These are phyloP conservation scores for Manis javanica DNA, from an alignment of 2,797 vertebrate genomes.

Conservation along the genomic window DNA sequence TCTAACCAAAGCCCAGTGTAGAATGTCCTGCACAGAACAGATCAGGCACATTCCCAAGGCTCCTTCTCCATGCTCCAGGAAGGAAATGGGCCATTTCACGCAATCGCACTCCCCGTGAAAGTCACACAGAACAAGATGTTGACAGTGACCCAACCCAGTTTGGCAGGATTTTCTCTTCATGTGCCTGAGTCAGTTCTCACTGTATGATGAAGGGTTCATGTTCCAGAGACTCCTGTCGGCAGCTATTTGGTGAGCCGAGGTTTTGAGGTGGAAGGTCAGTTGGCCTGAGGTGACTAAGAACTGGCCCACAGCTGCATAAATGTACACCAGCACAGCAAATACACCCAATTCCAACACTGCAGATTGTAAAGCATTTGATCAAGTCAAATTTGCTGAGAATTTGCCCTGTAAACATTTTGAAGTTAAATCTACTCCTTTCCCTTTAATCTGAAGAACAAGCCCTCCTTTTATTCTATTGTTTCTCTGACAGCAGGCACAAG, in stretches of 20 bases:
- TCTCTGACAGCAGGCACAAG: neutral
- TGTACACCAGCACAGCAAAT: neutral
- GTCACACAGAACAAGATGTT: neutral
- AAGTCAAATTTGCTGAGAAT: conserved; percentile 38
- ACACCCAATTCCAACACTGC: neutral
- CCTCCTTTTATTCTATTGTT: neutral
- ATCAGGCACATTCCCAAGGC: neutral
- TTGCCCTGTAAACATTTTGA: neutral
- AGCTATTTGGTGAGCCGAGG: neutral
- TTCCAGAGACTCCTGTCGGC: neutral
- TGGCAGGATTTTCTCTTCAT: neutral
- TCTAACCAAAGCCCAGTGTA: neutral
- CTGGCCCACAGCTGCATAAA: neutral
- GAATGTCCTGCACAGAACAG: neutral
- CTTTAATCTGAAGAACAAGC: neutral
- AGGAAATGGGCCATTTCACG: neutral
- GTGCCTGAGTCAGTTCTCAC: neutral
- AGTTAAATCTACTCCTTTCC: neutral
- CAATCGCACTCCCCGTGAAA: neutral
- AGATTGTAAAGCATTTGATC: neutral
- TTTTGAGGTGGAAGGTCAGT: conserved; percentile 13
- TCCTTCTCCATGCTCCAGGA: conserved; percentile 9
- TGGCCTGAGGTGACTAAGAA: neutral
- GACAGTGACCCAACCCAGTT: neutral
- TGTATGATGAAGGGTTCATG: neutral